Base-by-base conservation (phyloP, 2,888 invertebrate genomes). In the Hypercompe scribonia region DNA sequence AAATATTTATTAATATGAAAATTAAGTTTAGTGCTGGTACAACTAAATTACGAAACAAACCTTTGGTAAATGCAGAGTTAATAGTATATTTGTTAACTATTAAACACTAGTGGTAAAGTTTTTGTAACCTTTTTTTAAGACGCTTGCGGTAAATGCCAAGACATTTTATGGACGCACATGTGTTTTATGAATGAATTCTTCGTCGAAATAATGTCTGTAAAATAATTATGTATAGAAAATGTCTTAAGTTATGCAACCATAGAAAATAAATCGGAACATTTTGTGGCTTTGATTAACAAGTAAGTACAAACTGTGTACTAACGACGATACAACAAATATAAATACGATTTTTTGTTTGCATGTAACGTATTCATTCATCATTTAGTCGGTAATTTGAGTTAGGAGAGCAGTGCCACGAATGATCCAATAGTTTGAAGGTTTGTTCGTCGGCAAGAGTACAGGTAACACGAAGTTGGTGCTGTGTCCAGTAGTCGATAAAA, bases 391-490 rank as follows among this genome's bases (percentile, higher is more conserved):
- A 42, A 98, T 96, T 90, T 98, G 98, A 10, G 98, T 98, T 31
- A 99, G 96, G 4, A 99, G 94, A 0, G 99, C 99, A 1, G 98
- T 98, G 77, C 98, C 99, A 85, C 98, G 97, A 65, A 98, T 96
- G 83, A 99, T 98, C 99, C 99, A 99, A 91, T 97, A 98, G 81
- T 97, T 97, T 65, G 97, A 96, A 0, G 96, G 91, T 79, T 96
- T 94, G 31, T 92, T 88, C 0, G 98, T 96, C 0, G 97, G 97
- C 69, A 99, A 89, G 46, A 98, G 92, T 76, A 99, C 97, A 0
- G 98, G 96, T 65, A 99, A 96, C 50, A 99, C 98, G 89, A 99
- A 99, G 95, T 99, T 99, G 2, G 99, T 99, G 85, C 98, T 99
- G 92, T 99, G 99, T 0, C 99, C 99, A 0, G 99, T 99, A 0